These are phyloP conservation scores for Myxocyprinus asiaticus DNA, from an alignment of 2,113 vertebrate species.

Conservation along the genomic window DNA sequence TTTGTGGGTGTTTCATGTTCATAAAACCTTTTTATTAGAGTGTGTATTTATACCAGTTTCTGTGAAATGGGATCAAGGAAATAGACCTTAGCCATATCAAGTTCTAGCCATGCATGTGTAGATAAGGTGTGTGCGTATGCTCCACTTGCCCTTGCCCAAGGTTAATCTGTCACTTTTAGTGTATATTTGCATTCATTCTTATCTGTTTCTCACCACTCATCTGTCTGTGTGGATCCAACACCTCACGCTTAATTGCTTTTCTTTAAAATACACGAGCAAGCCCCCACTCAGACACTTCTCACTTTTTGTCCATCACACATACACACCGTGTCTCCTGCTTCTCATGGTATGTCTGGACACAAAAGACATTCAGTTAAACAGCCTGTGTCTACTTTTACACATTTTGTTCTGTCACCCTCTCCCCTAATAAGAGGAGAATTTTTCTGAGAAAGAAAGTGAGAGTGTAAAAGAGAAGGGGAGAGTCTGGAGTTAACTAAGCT, in stretches of 20 bases:
- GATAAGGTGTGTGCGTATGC: constrained; percentile 37
- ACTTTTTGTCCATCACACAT: background rate
- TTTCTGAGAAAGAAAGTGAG: background rate
- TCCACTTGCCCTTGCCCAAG: constrained; percentile 75
- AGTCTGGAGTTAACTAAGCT: background rate
- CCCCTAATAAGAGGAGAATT: background rate
- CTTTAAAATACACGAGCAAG: constrained; percentile 74
- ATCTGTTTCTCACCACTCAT: constrained; percentile 75
- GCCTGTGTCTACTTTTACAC: background rate
- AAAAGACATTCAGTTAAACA: too few relatives aligned
- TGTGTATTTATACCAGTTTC: constrained; percentile 16
- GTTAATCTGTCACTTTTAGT: constrained; percentile 79
- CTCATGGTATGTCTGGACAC: too few relatives aligned
- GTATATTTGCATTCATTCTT: constrained; percentile 80
- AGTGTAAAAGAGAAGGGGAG: background rate
- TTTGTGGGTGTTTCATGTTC: background rate
- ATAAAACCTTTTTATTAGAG: background rate
- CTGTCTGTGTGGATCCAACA: constrained; percentile 60
- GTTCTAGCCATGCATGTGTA: constrained; percentile 18
- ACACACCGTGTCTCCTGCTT: background rate
- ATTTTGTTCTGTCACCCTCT: background rate
- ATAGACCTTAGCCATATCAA: constrained; percentile 11
- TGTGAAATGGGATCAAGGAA: constrained; percentile 15
- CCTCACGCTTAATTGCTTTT: constrained; percentile 75
- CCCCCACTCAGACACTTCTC: constrained; percentile 26